These are phyloP conservation scores for Zaprionus inermis DNA, from an alignment of 1,140 invertebrate species.

Conservation along the genomic window DNA sequence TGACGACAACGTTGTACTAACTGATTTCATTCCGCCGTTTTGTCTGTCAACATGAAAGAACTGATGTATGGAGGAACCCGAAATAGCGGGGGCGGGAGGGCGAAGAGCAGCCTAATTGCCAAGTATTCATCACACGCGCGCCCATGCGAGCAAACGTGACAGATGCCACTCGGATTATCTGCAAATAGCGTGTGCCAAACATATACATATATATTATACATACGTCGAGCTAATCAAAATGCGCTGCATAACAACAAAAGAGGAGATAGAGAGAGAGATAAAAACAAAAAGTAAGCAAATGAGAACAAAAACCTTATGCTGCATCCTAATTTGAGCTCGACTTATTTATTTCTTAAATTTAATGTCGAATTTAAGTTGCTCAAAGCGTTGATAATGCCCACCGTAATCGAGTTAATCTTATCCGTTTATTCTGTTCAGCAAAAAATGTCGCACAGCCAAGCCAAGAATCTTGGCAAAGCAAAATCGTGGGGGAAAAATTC, in stretches of 20 bases:
- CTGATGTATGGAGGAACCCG: neutral
- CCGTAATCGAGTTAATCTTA: slow-evolving; percentile 49
- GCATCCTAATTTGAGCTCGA: neutral
- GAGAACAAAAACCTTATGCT: neutral
- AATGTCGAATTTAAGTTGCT: slow-evolving; percentile 8
- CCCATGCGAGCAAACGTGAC: slow-evolving; percentile 74
- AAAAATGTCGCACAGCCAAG: slow-evolving; percentile 33
- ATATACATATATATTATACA: slow-evolving; percentile 4
- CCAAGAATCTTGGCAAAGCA: slow-evolving; percentile 38
- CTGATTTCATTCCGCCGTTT: slow-evolving; percentile 67
- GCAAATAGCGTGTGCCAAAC: slow-evolving; percentile 23
- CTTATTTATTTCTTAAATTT: slow-evolving; percentile 8
- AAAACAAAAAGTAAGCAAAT: slow-evolving; percentile 15
- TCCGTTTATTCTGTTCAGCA: slow-evolving; percentile 58
- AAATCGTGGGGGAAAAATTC: slow-evolving; percentile 29
- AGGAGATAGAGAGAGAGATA: slow-evolving; percentile 4
- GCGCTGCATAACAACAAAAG: slow-evolving; percentile 15
- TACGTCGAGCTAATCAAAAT: slow-evolving; percentile 46
- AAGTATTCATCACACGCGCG: slow-evolving; percentile 79
- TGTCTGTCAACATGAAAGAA: slow-evolving; percentile 65
- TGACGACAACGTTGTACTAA: slow-evolving; percentile 66
- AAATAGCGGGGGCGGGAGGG: neutral
- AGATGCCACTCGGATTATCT: slow-evolving; percentile 60
- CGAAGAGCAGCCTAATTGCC: slow-evolving; percentile 62
- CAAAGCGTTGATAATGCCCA: slow-evolving; percentile 39